phyloP scores from a whole-genome alignment of 1,140 invertebrate genomes.

The Heliothis subflexa region DNA sequence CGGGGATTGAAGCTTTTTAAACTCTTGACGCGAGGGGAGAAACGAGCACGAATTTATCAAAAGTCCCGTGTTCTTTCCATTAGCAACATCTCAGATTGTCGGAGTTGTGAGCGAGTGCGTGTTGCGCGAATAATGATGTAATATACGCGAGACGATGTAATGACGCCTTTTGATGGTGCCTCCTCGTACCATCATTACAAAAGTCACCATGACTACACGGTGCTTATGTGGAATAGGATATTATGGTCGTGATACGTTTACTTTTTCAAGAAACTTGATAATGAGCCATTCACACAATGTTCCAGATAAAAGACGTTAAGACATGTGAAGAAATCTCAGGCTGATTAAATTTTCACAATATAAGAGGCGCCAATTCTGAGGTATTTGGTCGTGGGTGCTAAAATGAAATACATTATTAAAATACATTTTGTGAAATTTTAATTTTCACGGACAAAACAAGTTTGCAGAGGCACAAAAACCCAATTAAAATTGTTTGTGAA shows the following conservation, averaged over 20 bases:
- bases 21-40: slow-evolving; percentile 58
- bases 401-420: slow-evolving; percentile 40
- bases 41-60: slow-evolving; percentile 71
- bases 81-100: slow-evolving; percentile 81
- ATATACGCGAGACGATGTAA: slow-evolving; percentile 77
- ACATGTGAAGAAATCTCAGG: slow-evolving; percentile 18
- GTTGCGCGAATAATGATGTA: slow-evolving; percentile 78
- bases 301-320: slow-evolving; percentile 32
- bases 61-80: slow-evolving; percentile 78
- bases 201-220: slow-evolving; percentile 77
- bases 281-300: slow-evolving; percentile 25
- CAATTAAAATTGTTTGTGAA: slow-evolving; percentile 85
- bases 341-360: slow-evolving; percentile 17
- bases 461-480: slow-evolving; percentile 79
- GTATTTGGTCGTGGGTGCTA: slow-evolving; percentile 14
- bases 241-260: slow-evolving; percentile 61
- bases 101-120: slow-evolving; percentile 62
- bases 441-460: slow-evolving; percentile 66
- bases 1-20: slow-evolving; percentile 61
- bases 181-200: slow-evolving; percentile 70
- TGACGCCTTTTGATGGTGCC: slow-evolving; percentile 75
- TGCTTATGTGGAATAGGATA: slow-evolving; percentile 69
- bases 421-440: slow-evolving; percentile 50
- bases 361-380: slow-evolving; percentile 12
- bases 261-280: slow-evolving; percentile 53